Evolutionary conservation across 2,113 vertebrate species (phyloP), one percentile per base, ranked within the genome.

Genomic region (Montifringilla adamsi): DNA sequence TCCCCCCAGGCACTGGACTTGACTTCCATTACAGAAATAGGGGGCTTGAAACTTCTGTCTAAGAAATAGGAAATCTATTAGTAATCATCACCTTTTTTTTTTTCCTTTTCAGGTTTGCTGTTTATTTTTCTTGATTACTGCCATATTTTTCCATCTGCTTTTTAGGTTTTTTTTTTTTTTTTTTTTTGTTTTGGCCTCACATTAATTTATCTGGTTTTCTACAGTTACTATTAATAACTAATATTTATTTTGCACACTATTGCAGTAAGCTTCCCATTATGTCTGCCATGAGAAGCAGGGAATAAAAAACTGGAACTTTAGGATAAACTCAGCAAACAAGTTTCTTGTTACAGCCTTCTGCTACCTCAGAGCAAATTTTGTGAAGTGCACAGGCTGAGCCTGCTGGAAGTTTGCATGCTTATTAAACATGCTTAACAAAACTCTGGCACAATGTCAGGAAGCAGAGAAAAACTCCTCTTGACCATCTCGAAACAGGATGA

Each of bases 401-500:
- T 26, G n/a, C 21, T 46, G 55, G 76, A 46, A 63, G 60, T 81
- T 88, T 68, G 75, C 77, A 95, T 83, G 72, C 67, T 86, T 87
- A 28, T 76, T 49, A 82, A 92, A 79, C 13, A 10, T 52, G 22
- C 80, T 84, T 75, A 60, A 47, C 56, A 76, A 35, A 60, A 67
- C 66, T 96, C 72, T 86, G 53, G 27, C 59, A 80, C 11, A 47
- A 24, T 17, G 78, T 47, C 95, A 76, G 70, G 94, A 72, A 18
- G 39, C 74, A 90, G 91, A 90, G 86, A 84, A 68, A 80, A 95
- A 56, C 68, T 91, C 23, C 52, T 90, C 76, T 80, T 78, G 50
- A 63, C n/a, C 13, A 5, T 60, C 82, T 89, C 83, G 73, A 53
- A 31, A 87, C 87, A 80, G 67, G 82, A 33, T 49, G 6, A 7